Percentiles rank a stretch among this genome's conserved stretches.
phyloP scores from a whole-genome alignment of 2,113 vertebrate species.

The Microtus ochrogaster region DNA sequence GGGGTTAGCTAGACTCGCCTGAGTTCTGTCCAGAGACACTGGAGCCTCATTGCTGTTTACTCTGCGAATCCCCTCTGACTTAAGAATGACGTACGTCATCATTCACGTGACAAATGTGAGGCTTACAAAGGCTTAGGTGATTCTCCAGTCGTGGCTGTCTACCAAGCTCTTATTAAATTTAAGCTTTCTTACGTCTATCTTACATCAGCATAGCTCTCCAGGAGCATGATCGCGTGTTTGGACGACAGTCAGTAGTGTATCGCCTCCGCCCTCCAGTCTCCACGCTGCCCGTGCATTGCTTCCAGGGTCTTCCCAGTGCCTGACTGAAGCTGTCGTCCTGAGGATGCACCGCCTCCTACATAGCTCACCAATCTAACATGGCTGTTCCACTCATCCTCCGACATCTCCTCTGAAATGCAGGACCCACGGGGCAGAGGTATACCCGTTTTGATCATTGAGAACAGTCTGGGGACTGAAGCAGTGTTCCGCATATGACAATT shows the following conservation, averaged over 20 bases:
- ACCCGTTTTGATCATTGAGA: neutral
- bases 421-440: neutral
- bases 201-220: conserved; percentile 24
- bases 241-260: neutral
- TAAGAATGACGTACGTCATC: neutral
- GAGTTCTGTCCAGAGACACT: conserved; percentile 41
- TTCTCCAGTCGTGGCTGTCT: conserved; percentile 30
- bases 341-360: neutral
- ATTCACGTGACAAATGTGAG: conserved; percentile 1
- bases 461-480: neutral
- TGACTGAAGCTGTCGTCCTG: neutral
- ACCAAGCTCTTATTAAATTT: neutral
- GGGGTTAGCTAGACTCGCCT: conserved; percentile 56
- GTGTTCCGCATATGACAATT: neutral
- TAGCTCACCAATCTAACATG: neutral
- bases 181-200: conserved; percentile 25
- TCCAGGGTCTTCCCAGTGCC: rapidly evolving
- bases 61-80: conserved; percentile 14
- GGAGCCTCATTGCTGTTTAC: conserved; percentile 62
- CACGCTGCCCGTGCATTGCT: rapidly evolving
- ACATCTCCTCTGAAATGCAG: neutral
- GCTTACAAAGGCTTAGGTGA: conserved; percentile 34
- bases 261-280: neutral
- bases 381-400: neutral
- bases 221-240: neutral